phyloP scores from a whole-genome alignment of 2,797 vertebrate species.

The Danio albolineatus region DNA sequence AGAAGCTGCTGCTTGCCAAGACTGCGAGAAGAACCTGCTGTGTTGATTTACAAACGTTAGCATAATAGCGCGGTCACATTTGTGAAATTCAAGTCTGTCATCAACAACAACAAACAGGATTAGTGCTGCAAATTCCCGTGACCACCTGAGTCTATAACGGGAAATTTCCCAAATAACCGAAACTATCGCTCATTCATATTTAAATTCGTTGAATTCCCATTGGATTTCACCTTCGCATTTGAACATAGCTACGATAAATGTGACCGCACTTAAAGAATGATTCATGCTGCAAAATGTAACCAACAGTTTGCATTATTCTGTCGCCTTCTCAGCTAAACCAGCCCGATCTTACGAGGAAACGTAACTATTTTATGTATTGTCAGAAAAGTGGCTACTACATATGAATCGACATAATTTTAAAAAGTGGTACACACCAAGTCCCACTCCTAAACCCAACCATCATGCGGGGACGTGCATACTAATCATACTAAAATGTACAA shows the following conservation, averaged over 20 bases:
- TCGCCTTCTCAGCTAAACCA: neutral
- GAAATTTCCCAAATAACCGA: neutral
- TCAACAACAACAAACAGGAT: no score
- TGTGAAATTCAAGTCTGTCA: neutral
- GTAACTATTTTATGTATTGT: no score
- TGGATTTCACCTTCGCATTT: neutral
- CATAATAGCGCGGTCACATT: neutral
- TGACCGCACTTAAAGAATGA: neutral
- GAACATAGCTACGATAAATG: neutral
- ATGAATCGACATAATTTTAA: no score
- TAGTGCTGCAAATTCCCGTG: neutral
- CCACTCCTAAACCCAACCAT: no score
- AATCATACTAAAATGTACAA: no score
- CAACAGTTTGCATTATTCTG: neutral
- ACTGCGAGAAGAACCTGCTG: constrained; percentile 16
- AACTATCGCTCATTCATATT: neutral
- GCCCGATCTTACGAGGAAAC: no score
- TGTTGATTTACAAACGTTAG: constrained; percentile 18
- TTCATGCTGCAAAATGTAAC: neutral
- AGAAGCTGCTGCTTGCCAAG: constrained; percentile 5
- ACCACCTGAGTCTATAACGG: neutral
- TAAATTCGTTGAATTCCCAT: neutral
- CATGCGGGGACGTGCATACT: no score
- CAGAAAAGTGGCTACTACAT: no score
- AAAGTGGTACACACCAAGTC: no score